These are phyloP conservation scores for Atherix ibis DNA, from an alignment of 2,888 invertebrate species.

Conservation along the genomic window DNA sequence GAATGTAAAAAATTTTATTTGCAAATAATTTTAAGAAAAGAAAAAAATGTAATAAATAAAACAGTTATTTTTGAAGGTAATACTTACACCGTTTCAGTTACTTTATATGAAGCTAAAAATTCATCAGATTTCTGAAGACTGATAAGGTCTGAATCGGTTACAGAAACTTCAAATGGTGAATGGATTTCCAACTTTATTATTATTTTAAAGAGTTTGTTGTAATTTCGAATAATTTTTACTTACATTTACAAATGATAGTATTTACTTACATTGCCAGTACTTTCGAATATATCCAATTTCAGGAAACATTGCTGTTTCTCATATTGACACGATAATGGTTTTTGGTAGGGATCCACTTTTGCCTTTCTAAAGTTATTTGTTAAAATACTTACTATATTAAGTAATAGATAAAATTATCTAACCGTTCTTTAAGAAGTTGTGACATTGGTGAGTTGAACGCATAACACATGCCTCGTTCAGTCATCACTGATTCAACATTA, in stretches of 20 bases:
- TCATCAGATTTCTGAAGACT: slow-evolving; percentile 25
- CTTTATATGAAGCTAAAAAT: slow-evolving; percentile 25
- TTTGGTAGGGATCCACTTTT: slow-evolving; percentile 12
- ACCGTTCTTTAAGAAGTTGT: slow-evolving; percentile 14
- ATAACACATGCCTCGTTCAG: slow-evolving; percentile 49
- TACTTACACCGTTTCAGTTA: slow-evolving; percentile 28
- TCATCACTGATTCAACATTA: slow-evolving; percentile 35
- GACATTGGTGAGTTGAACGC: slow-evolving; percentile 40
- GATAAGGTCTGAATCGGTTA: slow-evolving; percentile 17
- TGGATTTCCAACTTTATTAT: slow-evolving; percentile 24
- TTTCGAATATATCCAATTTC: slow-evolving; percentile 26
- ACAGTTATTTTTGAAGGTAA: not conserved
- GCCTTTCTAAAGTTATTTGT: slow-evolving; percentile 12
- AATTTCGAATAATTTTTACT: not conserved
- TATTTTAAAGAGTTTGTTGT: not conserved
- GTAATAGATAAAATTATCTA: not conserved
- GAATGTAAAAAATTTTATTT: too few relatives aligned
- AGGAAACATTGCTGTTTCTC: slow-evolving; percentile 28
- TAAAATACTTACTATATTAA: not conserved
- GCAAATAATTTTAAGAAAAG: slow-evolving; percentile 8
- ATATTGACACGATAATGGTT: slow-evolving; percentile 23
- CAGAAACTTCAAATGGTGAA: slow-evolving; percentile 27
- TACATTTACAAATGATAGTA: not conserved
- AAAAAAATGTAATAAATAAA: not conserved
- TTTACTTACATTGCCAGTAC: slow-evolving; percentile 22